Evolutionary conservation across 2,797 vertebrate species (phyloP).

Genomic region (Arremon brunneinucha): DNA sequence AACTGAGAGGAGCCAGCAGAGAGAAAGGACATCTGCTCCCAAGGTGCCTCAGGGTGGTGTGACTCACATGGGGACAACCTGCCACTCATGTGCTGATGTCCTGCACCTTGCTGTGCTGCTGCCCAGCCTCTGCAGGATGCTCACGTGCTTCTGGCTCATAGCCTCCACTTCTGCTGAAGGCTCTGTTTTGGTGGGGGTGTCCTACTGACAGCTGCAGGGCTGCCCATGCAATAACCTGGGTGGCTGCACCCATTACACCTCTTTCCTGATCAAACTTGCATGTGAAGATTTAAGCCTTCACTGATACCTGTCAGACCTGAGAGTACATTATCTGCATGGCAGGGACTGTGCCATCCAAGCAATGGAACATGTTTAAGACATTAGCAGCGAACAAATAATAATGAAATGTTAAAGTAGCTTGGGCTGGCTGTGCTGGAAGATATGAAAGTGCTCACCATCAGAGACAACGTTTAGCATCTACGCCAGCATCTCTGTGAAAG

Average conservation of each 20-base stretch:
- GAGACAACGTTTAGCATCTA: not conserved
- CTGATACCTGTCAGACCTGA: not conserved
- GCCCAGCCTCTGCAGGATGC: not conserved
- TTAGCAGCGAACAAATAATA: not conserved
- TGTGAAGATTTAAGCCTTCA: fast-evolving
- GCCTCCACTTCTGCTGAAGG: not conserved
- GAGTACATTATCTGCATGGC: not conserved
- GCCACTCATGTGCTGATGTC: fast-evolving
- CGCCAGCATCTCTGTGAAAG: not conserved
- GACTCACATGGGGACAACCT: fast-evolving
- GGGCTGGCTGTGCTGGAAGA: not conserved
- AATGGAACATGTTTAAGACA: not conserved
- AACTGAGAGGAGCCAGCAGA: not conserved
- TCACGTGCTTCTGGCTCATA: fast-evolving
- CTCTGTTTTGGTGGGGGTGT: not conserved
- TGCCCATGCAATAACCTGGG: fast-evolving
- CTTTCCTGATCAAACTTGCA: fast-evolving
- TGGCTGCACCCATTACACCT: not conserved
- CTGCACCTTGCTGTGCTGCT: not conserved
- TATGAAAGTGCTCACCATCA: not conserved
- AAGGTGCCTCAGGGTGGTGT: not conserved
- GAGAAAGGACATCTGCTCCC: not conserved
- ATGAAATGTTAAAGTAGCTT: not conserved
- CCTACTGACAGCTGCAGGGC: not conserved
- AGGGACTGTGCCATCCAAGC: not conserved